Percentiles rank a stretch among this genome's conserved stretches.
Evolutionary conservation across 2,113 vertebrate species (phyloP).

Genomic region (Centropus unirufus): DNA sequence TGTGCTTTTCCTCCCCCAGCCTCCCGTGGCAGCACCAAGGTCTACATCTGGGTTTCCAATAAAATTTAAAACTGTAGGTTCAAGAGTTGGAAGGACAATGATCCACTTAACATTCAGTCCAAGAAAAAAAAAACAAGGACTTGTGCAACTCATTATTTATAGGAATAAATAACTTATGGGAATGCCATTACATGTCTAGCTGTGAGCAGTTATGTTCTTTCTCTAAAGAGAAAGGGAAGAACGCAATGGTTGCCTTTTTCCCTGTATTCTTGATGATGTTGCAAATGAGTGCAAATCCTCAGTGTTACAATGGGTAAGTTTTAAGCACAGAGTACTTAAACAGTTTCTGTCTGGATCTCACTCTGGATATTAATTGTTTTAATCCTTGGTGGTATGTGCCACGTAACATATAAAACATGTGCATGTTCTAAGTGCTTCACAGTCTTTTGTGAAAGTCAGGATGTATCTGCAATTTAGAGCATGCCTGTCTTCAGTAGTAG

Average conservation of each 20-base stretch:
- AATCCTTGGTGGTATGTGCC: neutral
- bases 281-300: neutral
- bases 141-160: neutral
- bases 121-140: neutral
- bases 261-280: neutral
- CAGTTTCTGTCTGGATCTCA: neutral
- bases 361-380: neutral
- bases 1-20: neutral
- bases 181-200: neutral
- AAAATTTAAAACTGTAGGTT: neutral
- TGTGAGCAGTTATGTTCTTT: neutral
- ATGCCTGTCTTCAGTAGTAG: neutral
- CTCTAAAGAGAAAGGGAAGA: neutral
- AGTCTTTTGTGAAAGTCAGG: neutral
- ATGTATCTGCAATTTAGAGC: neutral
- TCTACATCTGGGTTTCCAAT: neutral
- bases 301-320: neutral
- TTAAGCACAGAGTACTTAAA: neutral
- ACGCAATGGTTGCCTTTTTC: neutral
- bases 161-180: neutral
- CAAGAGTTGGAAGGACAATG: neutral
- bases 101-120: neutral
- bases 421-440: neutral
- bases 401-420: neutral
- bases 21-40: neutral